phyloP scores from a whole-genome alignment of 2,113 vertebrate species.

The Platycercus adscitus region DNA sequence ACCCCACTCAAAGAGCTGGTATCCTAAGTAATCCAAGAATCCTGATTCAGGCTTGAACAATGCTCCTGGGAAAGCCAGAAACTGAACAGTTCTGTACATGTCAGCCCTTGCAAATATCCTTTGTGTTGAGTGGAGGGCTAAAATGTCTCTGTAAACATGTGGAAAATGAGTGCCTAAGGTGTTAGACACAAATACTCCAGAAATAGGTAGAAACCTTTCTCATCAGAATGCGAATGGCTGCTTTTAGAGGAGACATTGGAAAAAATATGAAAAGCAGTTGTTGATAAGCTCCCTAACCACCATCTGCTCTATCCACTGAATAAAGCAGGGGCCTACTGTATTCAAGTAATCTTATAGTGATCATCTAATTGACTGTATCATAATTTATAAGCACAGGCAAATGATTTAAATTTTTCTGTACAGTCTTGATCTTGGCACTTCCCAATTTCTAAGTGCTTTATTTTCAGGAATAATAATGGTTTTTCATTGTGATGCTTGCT shows the following conservation, averaged over 20 bases:
- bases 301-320: not conserved
- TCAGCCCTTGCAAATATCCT: not conserved
- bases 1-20: not conserved
- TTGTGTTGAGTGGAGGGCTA: not conserved
- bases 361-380: not conserved
- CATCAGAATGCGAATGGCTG: not conserved
- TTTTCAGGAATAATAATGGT: not conserved
- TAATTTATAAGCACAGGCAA: not conserved
- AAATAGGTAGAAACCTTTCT: not conserved
- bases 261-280: not conserved
- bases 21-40: not conserved
- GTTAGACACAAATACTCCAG: not conserved
- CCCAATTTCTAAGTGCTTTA: not conserved
- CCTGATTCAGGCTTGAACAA: rapidly evolving
- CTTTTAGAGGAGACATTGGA: not conserved
- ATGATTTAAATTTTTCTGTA: not conserved
- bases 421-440: not conserved
- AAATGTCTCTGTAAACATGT: not conserved
- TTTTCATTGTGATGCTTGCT: slow-evolving; percentile 37
- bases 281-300: not conserved
- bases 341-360: not conserved
- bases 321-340: not conserved
- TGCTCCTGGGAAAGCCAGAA: not conserved
- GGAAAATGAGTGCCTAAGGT: not conserved
- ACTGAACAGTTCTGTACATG: not conserved